phyloP scores from a whole-genome alignment of 2,113 vertebrate species.

The Oreochromis spilurus region DNA sequence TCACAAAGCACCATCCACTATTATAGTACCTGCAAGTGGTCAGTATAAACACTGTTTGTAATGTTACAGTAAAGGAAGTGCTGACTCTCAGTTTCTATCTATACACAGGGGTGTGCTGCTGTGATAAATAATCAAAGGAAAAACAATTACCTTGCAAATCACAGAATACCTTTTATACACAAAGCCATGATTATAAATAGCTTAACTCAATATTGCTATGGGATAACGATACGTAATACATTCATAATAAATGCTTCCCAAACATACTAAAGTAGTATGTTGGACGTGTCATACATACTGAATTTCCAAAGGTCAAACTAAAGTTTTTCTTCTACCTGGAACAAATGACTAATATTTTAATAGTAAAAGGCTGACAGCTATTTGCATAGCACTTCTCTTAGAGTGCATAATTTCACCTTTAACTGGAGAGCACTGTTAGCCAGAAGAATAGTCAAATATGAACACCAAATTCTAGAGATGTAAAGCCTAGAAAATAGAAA shows the following conservation, averaged over 20 bases:
- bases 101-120: neutral
- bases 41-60: neutral
- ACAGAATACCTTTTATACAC: neutral
- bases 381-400: neutral
- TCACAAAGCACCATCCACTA: constrained; percentile 1
- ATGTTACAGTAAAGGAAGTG: neutral
- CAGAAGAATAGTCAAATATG: neutral
- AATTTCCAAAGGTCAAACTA: neutral
- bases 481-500: neutral
- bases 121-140: neutral
- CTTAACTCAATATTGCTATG: neutral
- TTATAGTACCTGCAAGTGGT: neutral
- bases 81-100: neutral
- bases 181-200: neutral
- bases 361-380: neutral
- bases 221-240: neutral
- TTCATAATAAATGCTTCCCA: neutral
- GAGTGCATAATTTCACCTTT: neutral
- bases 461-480: neutral
- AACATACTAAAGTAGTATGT: neutral
- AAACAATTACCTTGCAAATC: neutral
- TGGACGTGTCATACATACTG: neutral
- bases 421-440: neutral
- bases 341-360: neutral
- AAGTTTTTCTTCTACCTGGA: neutral